A percentile compares a stretch with the other conserved stretches of the same genome.
These are phyloP conservation scores for Palloptera scutellata DNA, from an alignment of 2,888 invertebrate species.

Conservation along the genomic window DNA sequence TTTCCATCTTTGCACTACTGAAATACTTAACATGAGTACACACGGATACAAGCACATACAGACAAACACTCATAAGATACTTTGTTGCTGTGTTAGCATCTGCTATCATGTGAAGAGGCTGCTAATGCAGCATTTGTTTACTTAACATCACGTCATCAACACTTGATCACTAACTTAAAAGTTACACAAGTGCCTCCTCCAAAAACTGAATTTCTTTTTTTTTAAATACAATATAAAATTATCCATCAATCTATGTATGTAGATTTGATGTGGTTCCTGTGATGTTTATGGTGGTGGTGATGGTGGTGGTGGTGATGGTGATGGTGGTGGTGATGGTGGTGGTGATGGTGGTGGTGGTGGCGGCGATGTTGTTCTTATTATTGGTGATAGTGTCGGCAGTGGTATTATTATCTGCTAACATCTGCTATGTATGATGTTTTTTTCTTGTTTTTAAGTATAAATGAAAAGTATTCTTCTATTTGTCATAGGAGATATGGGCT, in stretches of 20 bases:
- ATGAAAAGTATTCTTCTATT: too few relatives aligned
- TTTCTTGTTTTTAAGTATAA: too few relatives aligned
- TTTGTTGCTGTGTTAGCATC: background rate
- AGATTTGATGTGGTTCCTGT: background rate
- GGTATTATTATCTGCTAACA: too few relatives aligned
- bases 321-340: background rate
- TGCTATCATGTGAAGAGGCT: background rate
- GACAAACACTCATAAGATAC: background rate
- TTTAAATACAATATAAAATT: too few relatives aligned
- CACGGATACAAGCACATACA: conserved; percentile 1
- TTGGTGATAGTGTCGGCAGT: background rate
- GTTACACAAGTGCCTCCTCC: too few relatives aligned
- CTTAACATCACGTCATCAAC: conserved; percentile 31
- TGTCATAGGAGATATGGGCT: too few relatives aligned
- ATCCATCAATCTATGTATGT: too few relatives aligned
- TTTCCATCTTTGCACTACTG: background rate
- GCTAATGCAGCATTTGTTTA: conserved; percentile 3
- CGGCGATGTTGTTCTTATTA: background rate
- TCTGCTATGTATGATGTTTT: too few relatives aligned
- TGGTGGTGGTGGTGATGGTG: background rate
- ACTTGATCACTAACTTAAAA: conserved; percentile 12
- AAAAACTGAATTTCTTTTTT: too few relatives aligned
- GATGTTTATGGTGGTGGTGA: background rate
- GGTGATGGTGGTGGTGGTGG: background rate
- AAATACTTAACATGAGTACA: conserved; percentile 10